Evolutionary conservation across 2,113 vertebrate species (phyloP).

Genomic region (Copsychus sechellarum): DNA sequence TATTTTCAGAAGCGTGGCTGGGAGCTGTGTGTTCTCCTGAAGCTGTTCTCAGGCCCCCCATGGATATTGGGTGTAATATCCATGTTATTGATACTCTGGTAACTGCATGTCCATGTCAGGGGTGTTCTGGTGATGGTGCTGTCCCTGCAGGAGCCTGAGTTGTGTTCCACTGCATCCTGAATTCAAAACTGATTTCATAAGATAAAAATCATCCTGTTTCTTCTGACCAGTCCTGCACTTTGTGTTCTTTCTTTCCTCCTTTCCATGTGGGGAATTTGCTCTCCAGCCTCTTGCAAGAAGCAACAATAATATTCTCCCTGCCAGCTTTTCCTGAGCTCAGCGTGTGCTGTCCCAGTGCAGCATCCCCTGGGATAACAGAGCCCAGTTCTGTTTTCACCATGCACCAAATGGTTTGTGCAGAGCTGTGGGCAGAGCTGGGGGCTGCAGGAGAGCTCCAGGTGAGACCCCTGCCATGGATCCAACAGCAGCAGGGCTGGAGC

Average conservation of each 20-base stretch:
- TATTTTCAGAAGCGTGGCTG: background rate
- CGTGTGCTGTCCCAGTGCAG: fast-evolving
- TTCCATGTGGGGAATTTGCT: background rate
- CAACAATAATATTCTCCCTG: background rate
- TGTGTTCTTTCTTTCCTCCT: no score
- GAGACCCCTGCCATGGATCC: background rate
- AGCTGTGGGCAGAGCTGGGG: background rate
- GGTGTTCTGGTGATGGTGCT: fast-evolving
- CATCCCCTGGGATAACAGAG: background rate
- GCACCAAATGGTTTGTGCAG: background rate
- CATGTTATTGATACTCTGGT: fast-evolving
- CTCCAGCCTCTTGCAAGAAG: background rate
- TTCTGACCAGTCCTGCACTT: background rate
- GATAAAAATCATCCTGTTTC: background rate
- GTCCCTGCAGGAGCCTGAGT: background rate
- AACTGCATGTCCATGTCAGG: background rate
- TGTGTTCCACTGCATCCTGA: background rate
- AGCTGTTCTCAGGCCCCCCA: background rate
- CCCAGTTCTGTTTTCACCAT: background rate
- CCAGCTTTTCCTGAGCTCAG: background rate
- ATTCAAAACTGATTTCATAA: background rate
- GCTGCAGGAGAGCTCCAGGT: background rate
- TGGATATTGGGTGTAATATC: fast-evolving
- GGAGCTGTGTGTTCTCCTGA: fast-evolving
- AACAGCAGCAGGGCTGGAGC: background rate